Evolutionary conservation across 2,888 invertebrate genomes (phyloP), one percentile per base, ranked within the genome.

Genomic region (Ennomos erosarius): DNA sequence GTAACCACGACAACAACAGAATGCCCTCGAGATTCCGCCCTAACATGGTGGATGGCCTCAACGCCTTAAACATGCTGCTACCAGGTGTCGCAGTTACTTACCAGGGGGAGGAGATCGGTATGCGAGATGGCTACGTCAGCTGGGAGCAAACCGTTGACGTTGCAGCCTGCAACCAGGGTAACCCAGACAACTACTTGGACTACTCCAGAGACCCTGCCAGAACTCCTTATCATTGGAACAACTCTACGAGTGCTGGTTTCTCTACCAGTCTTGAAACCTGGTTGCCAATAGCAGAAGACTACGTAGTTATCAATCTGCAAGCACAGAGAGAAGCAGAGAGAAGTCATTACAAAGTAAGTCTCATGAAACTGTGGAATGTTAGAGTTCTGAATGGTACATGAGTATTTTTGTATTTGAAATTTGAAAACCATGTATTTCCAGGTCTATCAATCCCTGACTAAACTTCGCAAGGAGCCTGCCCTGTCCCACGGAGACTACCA

Each of bases 91-190:
- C 95, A 0, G 93, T 97, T 10, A 95, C 96, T 0, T 97, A 97
- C 83, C 96, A 97, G 73, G 97, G 97, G 0, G 96, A 97, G 73
- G 96, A 97, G 79, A 94, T 97, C 26, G 96, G 95, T 0, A 95
- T 96, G 95, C 82, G 86, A 38, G 94, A 96, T 67, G 93, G 93
- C 0, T 82, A 79, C 59, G 90, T 95, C 52, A 89, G 93, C 62
- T 94, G 91, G 85, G 85, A 93, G 8, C 93, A 95, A 53, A 94
- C 94, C 0, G 85, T 93, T 0, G 95, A 94, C 68, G 92, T 94
- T 0, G 88, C 90, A 35, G 95, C 94, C 0, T 87, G 88, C 59
- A 93, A 91, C 62, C 88, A 92, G 34, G 95, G 94, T 0, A 84
- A 89, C 38, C 84, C 87, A 0, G 86, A 93, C 0, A 90, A 94